Conservation (phyloP, 2,888 invertebrate species). For the Nephrocerus scutellatus region DNA sequence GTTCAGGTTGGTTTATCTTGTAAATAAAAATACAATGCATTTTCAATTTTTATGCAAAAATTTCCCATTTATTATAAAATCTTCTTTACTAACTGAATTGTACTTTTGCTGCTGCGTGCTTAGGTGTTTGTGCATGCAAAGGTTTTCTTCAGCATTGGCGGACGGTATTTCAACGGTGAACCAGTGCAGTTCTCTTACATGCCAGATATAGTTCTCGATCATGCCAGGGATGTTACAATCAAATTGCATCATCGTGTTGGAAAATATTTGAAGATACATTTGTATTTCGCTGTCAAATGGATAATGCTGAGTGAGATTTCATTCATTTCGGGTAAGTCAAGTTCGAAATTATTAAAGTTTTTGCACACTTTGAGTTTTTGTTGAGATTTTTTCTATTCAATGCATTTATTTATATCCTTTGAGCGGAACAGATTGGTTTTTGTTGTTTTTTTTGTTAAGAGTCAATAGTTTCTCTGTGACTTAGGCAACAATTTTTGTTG, state of each 20-base stretch:
- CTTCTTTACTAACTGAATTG: not conserved
- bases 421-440: too few species aligned
- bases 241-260: conserved; percentile 70
- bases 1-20: conserved; percentile 63
- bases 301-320: conserved; percentile 79
- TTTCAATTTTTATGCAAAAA: not conserved
- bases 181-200: conserved; percentile 69
- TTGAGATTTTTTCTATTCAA: too few species aligned
- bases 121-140: conserved; percentile 73
- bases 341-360: too few species aligned
- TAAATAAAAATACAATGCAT: not conserved
- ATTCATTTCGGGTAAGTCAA: conserved; percentile 65
- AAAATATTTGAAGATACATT: conserved; percentile 64
- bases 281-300: conserved; percentile 76
- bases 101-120: too few species aligned
- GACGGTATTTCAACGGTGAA: conserved; percentile 61
- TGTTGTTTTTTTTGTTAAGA: too few species aligned
- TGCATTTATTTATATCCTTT: too few species aligned
- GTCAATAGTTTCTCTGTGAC: too few species aligned
- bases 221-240: conserved; percentile 72
- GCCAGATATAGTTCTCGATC: conserved; percentile 67
- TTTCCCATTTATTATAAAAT: not conserved
- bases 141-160: conserved; percentile 68
- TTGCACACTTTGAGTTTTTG: too few species aligned
- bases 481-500: too few species aligned